Evolutionary conservation across 2,797 vertebrate genomes (phyloP).

Genomic region (Acridotheres tristis): DNA sequence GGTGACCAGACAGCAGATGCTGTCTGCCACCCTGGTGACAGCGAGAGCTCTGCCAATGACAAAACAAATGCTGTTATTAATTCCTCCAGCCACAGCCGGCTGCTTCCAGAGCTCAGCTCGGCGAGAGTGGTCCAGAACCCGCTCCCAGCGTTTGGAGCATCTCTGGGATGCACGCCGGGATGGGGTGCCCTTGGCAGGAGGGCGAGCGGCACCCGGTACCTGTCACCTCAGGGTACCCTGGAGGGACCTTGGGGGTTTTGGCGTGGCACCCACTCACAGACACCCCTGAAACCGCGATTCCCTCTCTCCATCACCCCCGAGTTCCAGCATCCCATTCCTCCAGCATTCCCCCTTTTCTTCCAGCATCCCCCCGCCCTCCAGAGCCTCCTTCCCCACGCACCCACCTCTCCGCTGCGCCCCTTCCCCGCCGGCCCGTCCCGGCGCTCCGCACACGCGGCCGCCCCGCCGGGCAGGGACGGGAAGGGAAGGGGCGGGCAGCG

Average conservation of each 20-base stretch:
- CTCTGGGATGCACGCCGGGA: not conserved
- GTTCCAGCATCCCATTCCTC: not conserved
- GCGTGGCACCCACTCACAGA: not conserved
- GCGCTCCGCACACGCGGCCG: not conserved
- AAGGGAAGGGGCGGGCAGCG: not conserved
- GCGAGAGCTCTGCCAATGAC: not conserved
- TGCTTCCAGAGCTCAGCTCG: not conserved
- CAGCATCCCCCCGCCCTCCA: not conserved
- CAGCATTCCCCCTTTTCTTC: not conserved
- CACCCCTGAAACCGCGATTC: accelerated
- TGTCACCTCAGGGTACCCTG: not conserved
- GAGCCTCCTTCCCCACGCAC: not conserved
- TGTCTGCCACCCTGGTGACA: not conserved
- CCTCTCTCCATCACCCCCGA: not conserved
- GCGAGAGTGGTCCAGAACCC: accelerated
- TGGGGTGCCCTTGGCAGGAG: not conserved
- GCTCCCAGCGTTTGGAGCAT: not conserved
- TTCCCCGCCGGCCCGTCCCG: not conserved
- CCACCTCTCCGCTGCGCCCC: not conserved
- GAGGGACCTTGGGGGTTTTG: accelerated
- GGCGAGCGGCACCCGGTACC: not conserved
- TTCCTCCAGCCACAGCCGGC: not conserved
- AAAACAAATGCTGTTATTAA: not conserved
- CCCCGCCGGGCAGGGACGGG: not conserved
- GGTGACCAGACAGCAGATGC: not conserved